These are phyloP conservation scores for Acrobeloides nanus DNA, from an alignment of 2,888 invertebrate genomes.

Conservation along the genomic window DNA sequence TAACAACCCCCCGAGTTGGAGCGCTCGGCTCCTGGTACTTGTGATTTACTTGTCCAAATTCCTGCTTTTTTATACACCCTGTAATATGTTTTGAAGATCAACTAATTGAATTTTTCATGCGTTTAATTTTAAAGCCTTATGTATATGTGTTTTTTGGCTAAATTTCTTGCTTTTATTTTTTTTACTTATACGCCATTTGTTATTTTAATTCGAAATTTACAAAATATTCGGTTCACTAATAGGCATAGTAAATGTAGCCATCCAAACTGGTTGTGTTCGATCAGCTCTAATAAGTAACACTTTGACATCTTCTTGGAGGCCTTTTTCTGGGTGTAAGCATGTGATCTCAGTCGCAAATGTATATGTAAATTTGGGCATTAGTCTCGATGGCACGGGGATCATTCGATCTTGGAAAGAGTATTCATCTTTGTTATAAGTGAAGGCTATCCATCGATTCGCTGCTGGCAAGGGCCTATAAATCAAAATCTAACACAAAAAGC, in stretches of 20 bases:
- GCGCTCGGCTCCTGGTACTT: too few relatives aligned
- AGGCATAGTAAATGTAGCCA: conserved; percentile 23
- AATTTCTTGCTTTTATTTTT: too few relatives aligned
- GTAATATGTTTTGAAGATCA: too few relatives aligned
- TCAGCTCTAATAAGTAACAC: conserved; percentile 15
- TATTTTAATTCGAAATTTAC: too few relatives aligned
- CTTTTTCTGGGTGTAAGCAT: conserved; percentile 27
- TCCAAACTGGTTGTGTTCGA: conserved; percentile 19
- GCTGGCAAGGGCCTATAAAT: conserved; percentile 6
- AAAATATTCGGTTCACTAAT: conserved; percentile 19
- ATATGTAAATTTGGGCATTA: conserved; percentile 14
- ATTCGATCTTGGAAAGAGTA: conserved; percentile 17
- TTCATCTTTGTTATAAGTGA: conserved; percentile 23
- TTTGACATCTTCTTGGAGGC: conserved; percentile 18
- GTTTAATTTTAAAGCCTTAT: too few relatives aligned
- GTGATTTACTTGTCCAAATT: too few relatives aligned
- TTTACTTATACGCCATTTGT: too few relatives aligned
- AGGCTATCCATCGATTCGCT: conserved; percentile 16
- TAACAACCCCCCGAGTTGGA: too few relatives aligned
- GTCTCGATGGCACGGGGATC: conserved; percentile 13
- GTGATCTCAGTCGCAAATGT: conserved; percentile 14
- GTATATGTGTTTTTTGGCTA: too few relatives aligned
- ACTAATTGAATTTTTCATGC: too few relatives aligned
- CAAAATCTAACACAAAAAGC: too few relatives aligned
- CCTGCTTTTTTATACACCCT: too few relatives aligned